Conservation (phyloP, 2,113 vertebrate genomes). For the Muntiacus muntjak region DNA sequence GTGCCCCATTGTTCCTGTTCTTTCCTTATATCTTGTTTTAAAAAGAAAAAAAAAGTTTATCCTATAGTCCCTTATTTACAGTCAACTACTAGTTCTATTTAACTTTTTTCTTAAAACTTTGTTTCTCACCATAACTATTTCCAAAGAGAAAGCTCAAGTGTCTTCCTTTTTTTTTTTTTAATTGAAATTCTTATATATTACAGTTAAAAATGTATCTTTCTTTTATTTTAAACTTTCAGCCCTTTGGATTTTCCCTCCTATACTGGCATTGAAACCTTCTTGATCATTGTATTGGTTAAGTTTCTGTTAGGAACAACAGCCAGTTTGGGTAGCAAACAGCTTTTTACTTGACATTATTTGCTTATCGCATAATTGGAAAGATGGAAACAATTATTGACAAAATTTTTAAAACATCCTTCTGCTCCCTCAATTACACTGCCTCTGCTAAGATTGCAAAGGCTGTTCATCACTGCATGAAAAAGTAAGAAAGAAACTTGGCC, state of each 20-base stretch:
- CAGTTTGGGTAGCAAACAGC: not conserved
- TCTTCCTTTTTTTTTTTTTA: rapidly evolving
- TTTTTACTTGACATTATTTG: not conserved
- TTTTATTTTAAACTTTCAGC: not conserved
- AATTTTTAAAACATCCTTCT: not conserved
- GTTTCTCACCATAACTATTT: not conserved
- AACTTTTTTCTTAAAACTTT: not conserved
- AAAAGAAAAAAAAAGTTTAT: not conserved
- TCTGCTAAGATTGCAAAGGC: not conserved
- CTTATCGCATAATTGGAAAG: not conserved
- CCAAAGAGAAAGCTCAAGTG: not conserved
- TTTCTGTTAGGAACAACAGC: not conserved
- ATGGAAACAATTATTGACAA: not conserved
- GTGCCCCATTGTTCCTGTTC: not conserved
- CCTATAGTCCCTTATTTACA: not conserved
- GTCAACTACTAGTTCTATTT: not conserved
- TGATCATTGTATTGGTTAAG: not conserved
- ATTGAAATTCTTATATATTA: not conserved
- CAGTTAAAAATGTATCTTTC: not conserved
- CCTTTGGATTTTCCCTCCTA: not conserved
- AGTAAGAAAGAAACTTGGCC: not conserved
- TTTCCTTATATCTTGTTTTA: not conserved
- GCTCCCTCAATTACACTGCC: not conserved
- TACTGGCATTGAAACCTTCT: not conserved
- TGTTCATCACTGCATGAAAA: not conserved